Evolutionary conservation across 2,113 vertebrate species (phyloP), one percentile per base, ranked within the genome.

Genomic region (Dicerorhinus sumatrensis): DNA sequence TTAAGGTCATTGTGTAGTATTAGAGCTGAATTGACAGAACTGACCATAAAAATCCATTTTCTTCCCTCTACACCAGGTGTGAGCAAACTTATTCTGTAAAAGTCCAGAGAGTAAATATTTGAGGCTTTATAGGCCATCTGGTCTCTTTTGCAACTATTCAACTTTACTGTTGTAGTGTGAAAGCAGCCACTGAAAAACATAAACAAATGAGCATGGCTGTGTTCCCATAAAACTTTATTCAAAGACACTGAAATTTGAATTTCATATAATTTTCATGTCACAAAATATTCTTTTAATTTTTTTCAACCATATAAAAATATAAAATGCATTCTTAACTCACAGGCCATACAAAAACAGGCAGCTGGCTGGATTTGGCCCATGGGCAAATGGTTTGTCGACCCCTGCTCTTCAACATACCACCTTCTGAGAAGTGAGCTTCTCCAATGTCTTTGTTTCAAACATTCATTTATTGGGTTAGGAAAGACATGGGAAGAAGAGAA

Each of bases 291-390:
- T 54, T 65, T 51, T 89, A 14, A 62, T 5, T 70, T 85, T 48
- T 81, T 46, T 33, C 18, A 97, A 67, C 17, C 77, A 85, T 56
- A 86, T 48, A 92, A 92, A 95, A 84, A 88, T 75, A 92, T 82
- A 70, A 90, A 93, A 76, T 58, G 58, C 58, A 46, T 76, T 92
- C n/a, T 72, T 77, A 91, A 83, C 39, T 75, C 48, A 81, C 6
- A 12, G 56, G 65, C 67, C 72, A 81, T 69, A 29, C 17, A 62
- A 11, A 94, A 80, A 42, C 31, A 63, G 39, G 86, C 58, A 63
- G 70, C 25, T 6, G 36, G 56, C 93, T 93, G 13, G 70, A 56
- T n/a, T 0, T 60, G 31, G 54, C 36, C 69, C 33, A 8, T 18
- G 60, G 56, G 39, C 42, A 80, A 54, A 79, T 10, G 0, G 62